Evolutionary conservation across 2,113 vertebrate species (phyloP), one percentile per base, ranked within the genome.

Genomic region (Archocentrus centrarchus): DNA sequence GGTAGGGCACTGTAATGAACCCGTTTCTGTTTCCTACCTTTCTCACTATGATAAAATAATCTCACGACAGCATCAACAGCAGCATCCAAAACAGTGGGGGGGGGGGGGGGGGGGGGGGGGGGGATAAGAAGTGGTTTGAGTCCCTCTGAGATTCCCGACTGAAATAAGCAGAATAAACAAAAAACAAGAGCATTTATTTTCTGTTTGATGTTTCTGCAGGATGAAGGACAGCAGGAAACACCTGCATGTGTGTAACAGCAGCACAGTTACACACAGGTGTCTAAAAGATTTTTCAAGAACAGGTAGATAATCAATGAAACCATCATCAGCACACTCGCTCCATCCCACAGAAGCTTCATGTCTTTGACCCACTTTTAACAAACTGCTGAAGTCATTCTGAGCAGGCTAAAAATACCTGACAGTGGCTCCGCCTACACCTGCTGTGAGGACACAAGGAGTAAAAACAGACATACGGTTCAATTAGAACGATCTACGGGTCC

Each of bases 361-460:
- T 24, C 57, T 53, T 75, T 82, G 81, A 64, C 81, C 60, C 5
- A 58, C 58, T 62, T 82, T 55, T n/a, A 59, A 44, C 58, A 64
- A 61, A 37, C 17, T 62, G 55, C 68, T 39, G 50, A 3, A 59
- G 35, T 20, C 53, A 7, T n/a, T 20, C 53, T 53, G 15, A 41
- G 79, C 30, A 53, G 30, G 35, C 47, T 63, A 58, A 75, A 79
- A 57, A 73, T 78, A 86, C 75, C 84, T 50, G 55, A n/a, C 11
- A 7, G 57, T 30, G 60, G 68, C 85, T 62, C 82, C 73, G n/a
- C 89, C 80, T 35, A 55, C 83, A 86, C 58, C 59, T 63, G 77
- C 77, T 73, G 44, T 9, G 3, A 37, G 8, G 11, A 68, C 50
- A 58, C 35, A 53, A 80, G 44, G 39, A 3, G 3, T 32, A 17